A percentile compares a stretch with the other conserved stretches of the same genome.
phyloP scores from a whole-genome alignment of 2,113 vertebrate genomes.

The Spilogale gracilis region DNA sequence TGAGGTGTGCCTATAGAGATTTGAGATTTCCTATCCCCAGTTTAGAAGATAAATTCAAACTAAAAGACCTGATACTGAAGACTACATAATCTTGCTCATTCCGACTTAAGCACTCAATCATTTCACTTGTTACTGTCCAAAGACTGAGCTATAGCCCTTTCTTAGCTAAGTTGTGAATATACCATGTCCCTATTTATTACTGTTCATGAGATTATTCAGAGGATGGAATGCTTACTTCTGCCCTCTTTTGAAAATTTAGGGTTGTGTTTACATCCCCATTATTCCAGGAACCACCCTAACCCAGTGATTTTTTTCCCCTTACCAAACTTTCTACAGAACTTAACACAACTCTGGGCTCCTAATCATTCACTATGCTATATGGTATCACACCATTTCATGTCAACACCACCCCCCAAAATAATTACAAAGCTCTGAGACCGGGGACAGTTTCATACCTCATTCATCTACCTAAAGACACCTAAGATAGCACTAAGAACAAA shows the following conservation, averaged over 20 bases:
- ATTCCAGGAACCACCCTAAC: conserved; percentile 7
- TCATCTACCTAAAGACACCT: not conserved
- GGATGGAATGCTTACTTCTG: conserved; percentile 4
- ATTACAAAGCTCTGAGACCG: not conserved
- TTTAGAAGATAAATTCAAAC: conserved; percentile 38
- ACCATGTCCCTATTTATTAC: not conserved
- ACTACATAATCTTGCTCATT: not conserved
- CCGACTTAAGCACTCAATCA: not conserved
- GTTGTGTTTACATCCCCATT: not conserved
- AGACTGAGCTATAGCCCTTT: not conserved
- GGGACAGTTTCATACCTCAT: not conserved
- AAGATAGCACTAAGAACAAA: not conserved
- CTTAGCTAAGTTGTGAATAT: not conserved
- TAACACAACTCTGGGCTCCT: not conserved
- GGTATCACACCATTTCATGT: not conserved
- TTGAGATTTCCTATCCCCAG: not conserved
- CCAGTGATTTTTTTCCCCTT: not conserved
- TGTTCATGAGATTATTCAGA: not conserved
- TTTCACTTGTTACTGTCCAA: not conserved
- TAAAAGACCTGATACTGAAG: not conserved
- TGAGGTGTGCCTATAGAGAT: not conserved
- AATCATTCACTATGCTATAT: not conserved
- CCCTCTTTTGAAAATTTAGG: not conserved
- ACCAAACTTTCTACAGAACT: not conserved
- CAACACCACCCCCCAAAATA: not conserved